A percentile compares a stretch with the other conserved stretches of the same genome.
These are phyloP conservation scores for Cheilosia grossa DNA, from an alignment of 2,888 invertebrate species.

Conservation along the genomic window DNA sequence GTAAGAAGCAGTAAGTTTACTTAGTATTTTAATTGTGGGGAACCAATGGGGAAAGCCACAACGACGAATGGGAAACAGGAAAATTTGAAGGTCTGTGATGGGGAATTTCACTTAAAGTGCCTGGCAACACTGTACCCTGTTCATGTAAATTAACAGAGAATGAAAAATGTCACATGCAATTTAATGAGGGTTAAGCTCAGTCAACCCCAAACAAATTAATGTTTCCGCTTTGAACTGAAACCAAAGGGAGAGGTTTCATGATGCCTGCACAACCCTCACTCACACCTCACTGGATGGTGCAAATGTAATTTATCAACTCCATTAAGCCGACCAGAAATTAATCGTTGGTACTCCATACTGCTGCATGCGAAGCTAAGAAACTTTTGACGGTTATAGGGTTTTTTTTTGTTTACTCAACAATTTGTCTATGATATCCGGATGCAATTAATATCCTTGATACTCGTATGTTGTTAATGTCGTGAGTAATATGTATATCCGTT, in stretches of 20 bases:
- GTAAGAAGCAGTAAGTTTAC: too few species aligned
- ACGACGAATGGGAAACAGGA: too few species aligned
- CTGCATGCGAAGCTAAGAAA: slow-evolving; percentile 4
- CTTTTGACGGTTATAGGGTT: background rate
- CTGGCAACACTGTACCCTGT: too few species aligned
- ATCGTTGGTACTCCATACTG: slow-evolving; percentile 31
- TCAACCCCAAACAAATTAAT: slow-evolving; percentile 67
- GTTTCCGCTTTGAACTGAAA: slow-evolving; percentile 46
- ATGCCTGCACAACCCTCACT: slow-evolving; percentile 1
- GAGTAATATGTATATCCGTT: too few species aligned
- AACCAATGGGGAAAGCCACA: too few species aligned
- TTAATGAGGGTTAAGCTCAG: slow-evolving; percentile 68
- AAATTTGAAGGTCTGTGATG: too few species aligned
- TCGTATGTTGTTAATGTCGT: too few species aligned
- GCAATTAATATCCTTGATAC: too few species aligned
- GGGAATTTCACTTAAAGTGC: too few species aligned
- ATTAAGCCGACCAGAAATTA: slow-evolving; percentile 63
- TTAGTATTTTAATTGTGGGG: too few species aligned
- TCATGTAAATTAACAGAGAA: slow-evolving; percentile 61
- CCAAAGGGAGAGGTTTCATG: slow-evolving; percentile 16
- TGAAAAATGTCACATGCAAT: slow-evolving; percentile 69
- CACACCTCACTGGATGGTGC: slow-evolving; percentile 29
- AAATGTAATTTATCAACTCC: slow-evolving; percentile 68
- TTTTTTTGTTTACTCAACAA: background rate
- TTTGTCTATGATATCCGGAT: too few species aligned